A percentile compares a stretch with the other conserved stretches of the same genome.
These are phyloP conservation scores for Penelope pileata DNA, from an alignment of 2,113 vertebrate genomes.

Conservation along the genomic window DNA sequence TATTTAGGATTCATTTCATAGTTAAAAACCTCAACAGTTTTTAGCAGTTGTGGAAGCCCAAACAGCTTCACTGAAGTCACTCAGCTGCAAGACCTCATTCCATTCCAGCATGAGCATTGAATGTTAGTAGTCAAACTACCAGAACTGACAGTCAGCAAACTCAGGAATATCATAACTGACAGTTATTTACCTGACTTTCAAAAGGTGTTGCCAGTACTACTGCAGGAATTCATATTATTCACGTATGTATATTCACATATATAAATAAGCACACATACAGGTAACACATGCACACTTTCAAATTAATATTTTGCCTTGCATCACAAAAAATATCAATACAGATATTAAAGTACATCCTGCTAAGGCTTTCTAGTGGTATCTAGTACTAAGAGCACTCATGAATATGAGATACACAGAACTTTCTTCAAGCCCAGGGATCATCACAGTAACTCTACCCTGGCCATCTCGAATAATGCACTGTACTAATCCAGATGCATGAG, in stretches of 20 bases:
- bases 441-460: not conserved
- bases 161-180: not conserved
- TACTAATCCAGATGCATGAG: not conserved
- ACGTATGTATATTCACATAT: not conserved
- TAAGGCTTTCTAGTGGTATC: not conserved
- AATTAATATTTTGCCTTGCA: not conserved
- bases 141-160: not conserved
- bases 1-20: not conserved
- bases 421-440: not conserved
- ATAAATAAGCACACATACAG: not conserved
- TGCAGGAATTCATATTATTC: not conserved
- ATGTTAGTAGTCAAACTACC: not conserved
- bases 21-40: not conserved
- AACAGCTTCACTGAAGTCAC: not conserved
- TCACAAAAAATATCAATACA: not conserved
- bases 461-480: not conserved
- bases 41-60: not conserved
- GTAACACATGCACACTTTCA: not conserved
- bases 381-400: not conserved
- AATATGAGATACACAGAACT: not conserved
- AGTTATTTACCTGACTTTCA: not conserved
- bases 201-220: not conserved
- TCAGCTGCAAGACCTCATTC: not conserved
- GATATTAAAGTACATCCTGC: not conserved
- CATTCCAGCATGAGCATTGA: not conserved